phyloP scores from a whole-genome alignment of 2,113 vertebrate genomes.

The Burhinus bistriatus region DNA sequence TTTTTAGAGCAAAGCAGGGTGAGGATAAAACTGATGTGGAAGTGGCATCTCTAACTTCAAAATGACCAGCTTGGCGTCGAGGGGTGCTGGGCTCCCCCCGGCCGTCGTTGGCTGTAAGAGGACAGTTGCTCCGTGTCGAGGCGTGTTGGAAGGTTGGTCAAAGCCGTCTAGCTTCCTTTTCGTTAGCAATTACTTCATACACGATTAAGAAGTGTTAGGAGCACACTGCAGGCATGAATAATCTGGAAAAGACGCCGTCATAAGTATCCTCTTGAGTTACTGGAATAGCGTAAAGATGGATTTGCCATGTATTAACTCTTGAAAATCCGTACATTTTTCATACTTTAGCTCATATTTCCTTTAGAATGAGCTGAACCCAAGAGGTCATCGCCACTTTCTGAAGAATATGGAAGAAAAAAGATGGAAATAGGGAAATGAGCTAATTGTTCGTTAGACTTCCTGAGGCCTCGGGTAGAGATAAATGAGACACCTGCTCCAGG shows the following conservation, averaged over 20 bases:
- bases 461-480: neutral
- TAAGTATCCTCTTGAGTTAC: neutral
- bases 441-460: neutral
- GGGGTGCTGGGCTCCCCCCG: neutral
- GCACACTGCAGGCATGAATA: neutral
- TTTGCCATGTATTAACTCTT: neutral
- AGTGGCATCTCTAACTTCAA: neutral
- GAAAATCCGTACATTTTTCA: neutral
- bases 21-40: neutral
- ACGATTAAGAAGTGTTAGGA: neutral
- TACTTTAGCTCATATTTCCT: neutral
- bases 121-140: neutral
- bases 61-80: neutral
- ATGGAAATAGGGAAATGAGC: neutral
- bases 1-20: accelerated
- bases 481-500: neutral
- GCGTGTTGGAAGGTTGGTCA: neutral
- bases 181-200: neutral
- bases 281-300: neutral
- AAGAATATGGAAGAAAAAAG: neutral
- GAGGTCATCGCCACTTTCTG: neutral
- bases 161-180: neutral
- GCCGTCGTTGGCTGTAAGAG: neutral
- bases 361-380: neutral
- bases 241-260: neutral